Percentiles rank a stretch among this genome's conserved stretches.
phyloP scores from a whole-genome alignment of 2,888 invertebrate species.

The Idaea biselata region DNA sequence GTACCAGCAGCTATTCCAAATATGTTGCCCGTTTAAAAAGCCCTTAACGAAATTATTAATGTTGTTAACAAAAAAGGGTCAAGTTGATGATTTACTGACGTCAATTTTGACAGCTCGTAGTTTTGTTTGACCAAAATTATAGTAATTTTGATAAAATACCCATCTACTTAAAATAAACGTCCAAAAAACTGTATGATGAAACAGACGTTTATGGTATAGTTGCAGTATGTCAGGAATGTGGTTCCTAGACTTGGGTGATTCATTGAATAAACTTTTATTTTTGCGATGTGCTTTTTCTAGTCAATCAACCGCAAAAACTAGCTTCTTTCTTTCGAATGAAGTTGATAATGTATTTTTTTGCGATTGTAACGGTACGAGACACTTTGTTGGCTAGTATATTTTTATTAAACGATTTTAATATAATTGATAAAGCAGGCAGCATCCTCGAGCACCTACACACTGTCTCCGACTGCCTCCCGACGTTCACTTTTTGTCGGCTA shows the following conservation, averaged over 20 bases:
- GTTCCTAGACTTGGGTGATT: slow-evolving; percentile 33
- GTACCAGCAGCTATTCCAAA: slow-evolving; percentile 72
- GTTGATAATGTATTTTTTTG: slow-evolving; percentile 32
- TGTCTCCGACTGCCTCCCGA: slow-evolving; percentile 36
- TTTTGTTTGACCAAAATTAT: slow-evolving; percentile 77
- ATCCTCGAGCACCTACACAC: slow-evolving; percentile 35
- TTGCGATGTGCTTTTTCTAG: slow-evolving; percentile 22
- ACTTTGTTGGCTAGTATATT: slow-evolving; percentile 32
- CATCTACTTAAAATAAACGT: slow-evolving; percentile 74
- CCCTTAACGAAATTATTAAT: slow-evolving; percentile 77
- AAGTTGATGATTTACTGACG: slow-evolving; percentile 74
- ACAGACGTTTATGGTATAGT: slow-evolving; percentile 57
- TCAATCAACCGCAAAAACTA: slow-evolving; percentile 21
- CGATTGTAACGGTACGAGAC: slow-evolving; percentile 33
- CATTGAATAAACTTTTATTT: neutral
- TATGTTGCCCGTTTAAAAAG: slow-evolving; percentile 73
- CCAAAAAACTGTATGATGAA: slow-evolving; percentile 54
- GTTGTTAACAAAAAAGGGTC: slow-evolving; percentile 67
- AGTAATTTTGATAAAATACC: slow-evolving; percentile 76
- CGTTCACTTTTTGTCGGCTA: slow-evolving; percentile 50
- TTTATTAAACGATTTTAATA: slow-evolving; percentile 44
- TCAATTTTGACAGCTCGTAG: slow-evolving; percentile 77
- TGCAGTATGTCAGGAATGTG: slow-evolving; percentile 58
- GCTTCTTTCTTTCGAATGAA: slow-evolving; percentile 22
- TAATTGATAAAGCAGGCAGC: slow-evolving; percentile 35